phyloP scores from a whole-genome alignment of 2,113 vertebrate species.

The Bolborhynchus lineola region DNA sequence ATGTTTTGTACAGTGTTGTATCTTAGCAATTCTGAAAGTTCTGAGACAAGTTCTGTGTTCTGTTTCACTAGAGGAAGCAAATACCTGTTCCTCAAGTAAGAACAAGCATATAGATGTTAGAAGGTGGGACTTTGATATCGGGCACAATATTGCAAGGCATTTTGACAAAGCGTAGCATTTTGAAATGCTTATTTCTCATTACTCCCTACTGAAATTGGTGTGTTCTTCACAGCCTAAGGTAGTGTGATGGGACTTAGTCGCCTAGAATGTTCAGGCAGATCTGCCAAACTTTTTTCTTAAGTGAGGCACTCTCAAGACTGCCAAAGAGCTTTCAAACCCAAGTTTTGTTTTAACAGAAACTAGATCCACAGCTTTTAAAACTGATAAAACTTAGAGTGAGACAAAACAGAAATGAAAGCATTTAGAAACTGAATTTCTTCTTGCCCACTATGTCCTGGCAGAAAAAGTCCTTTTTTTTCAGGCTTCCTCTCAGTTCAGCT shows the following conservation, averaged over 20 bases:
- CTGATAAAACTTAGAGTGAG: conserved; percentile 6
- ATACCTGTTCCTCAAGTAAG: neutral
- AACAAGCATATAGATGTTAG: neutral
- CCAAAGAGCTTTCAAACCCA: neutral
- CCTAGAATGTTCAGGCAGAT: neutral
- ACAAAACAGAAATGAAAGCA: conserved; percentile 5
- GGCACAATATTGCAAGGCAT: neutral
- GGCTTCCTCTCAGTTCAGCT: neutral
- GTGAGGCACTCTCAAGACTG: neutral
- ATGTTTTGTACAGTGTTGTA: neutral
- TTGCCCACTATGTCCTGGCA: neutral
- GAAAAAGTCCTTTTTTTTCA: neutral
- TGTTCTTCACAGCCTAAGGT: neutral
- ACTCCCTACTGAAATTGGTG: neutral
- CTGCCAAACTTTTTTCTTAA: neutral
- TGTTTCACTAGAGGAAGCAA: neutral
- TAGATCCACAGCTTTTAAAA: neutral
- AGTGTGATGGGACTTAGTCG: neutral
- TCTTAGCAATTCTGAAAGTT: neutral
- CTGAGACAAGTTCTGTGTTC: neutral
- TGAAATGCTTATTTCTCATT: neutral
- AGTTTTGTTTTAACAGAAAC: conserved; percentile 4
- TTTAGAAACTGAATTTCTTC: conserved; percentile 12
- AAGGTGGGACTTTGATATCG: neutral
- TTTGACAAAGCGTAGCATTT: neutral